phyloP scores from a whole-genome alignment of 2,797 vertebrate genomes.

The Acomys russatus region DNA sequence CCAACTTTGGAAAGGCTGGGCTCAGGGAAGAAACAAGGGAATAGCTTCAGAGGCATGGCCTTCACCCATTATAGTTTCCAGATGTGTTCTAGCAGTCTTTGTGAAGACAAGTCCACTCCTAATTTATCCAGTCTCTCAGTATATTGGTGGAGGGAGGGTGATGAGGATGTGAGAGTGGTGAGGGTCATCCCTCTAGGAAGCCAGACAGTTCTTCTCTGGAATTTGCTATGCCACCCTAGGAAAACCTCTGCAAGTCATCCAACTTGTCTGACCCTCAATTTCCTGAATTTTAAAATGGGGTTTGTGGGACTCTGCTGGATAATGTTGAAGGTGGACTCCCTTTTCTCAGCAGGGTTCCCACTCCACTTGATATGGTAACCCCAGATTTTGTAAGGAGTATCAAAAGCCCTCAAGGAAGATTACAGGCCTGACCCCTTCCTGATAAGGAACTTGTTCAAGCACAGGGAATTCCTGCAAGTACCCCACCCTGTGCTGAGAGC shows the following conservation, averaged over 20 bases:
- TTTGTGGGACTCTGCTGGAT: no score
- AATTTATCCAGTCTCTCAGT: not conserved
- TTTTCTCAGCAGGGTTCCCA: no score
- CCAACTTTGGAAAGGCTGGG: slow-evolving; percentile 37
- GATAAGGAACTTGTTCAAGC: no score
- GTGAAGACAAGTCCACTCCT: not conserved
- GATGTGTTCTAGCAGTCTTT: slow-evolving; percentile 48
- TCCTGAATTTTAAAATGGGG: slow-evolving; percentile 55
- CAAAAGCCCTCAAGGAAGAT: no score
- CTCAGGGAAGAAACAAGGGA: slow-evolving; percentile 44
- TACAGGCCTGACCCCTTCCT: no score
- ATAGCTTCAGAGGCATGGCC: not conserved
- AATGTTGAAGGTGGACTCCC: no score
- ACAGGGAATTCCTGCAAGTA: no score
- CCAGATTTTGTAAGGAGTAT: no score
- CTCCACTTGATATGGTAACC: no score
- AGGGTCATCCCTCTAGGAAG: not conserved
- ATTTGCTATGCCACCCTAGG: slow-evolving; percentile 35
- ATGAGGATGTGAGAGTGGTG: not conserved
- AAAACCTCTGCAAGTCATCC: slow-evolving; percentile 29
- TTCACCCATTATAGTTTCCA: not conserved
- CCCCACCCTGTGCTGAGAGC: no score
- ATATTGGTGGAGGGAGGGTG: not conserved
- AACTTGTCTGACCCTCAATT: not conserved
- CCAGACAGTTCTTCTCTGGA: not conserved